Conservation (phyloP, 2,888 invertebrate species). For the Epistrophe grossulariae region DNA sequence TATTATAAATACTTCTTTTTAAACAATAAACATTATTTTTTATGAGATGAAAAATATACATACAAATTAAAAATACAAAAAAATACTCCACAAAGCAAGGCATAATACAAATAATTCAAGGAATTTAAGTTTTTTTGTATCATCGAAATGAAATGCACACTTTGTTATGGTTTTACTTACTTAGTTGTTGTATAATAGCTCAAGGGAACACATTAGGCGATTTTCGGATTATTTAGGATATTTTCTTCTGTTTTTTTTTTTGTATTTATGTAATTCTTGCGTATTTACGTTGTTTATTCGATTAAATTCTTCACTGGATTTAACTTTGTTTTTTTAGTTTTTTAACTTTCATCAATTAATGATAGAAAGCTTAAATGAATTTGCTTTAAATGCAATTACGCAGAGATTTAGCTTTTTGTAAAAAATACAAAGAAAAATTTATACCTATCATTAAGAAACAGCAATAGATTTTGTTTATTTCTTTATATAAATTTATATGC, state of each 20-base stretch:
- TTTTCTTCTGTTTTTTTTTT: conserved; percentile 7
- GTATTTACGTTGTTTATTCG: neutral
- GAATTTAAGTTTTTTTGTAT: neutral
- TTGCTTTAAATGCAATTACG: neutral
- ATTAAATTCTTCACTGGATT: conserved; percentile 9
- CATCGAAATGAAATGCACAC: conserved; percentile 22
- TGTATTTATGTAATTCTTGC: neutral
- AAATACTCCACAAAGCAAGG: conserved; percentile 31
- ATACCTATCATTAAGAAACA: neutral
- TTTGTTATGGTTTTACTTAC: conserved; percentile 1
- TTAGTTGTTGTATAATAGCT: conserved; percentile 23
- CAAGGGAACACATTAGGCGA: conserved; percentile 44
- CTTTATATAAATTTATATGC: neutral
- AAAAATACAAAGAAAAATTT: conserved; percentile 1
- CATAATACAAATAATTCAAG: neutral
- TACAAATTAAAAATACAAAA: conserved; percentile 35
- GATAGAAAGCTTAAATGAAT: neutral
- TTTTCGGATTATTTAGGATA: conserved; percentile 19
- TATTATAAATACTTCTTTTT: conserved; percentile 62
- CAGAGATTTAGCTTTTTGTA: neutral
- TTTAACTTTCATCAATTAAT: neutral
- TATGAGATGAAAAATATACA: conserved; percentile 73
- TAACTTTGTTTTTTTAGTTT: neutral
- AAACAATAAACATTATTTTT: conserved; percentile 76
- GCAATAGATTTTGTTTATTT: conserved; percentile 5